Evolutionary conservation across 1,140 invertebrate species (phyloP), one percentile per base, ranked within the genome.

Genomic region (Helicorthomorpha holstii): DNA sequence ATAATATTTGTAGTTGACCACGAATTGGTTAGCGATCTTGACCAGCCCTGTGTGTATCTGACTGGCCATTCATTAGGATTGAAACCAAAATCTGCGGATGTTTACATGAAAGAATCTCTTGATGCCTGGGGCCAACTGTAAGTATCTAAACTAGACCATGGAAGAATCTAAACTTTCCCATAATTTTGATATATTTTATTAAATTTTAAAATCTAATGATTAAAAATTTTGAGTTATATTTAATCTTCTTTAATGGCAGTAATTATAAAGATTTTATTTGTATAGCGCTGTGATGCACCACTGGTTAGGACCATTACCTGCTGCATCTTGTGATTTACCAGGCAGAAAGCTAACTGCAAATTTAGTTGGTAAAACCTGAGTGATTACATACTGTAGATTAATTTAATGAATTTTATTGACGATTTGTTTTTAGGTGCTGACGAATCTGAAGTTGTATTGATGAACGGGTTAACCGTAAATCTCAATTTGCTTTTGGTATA

Each of bases 401-500:
- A n/a, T n/a, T n/a, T 19, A 7, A 41, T 49, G 12, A 49, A 16
- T 27, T 25, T 25, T 38, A 19, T 27, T 45, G 16, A 19, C 25
- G 48, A 21, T 27, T 41, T 2, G 42, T 54, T 58, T 55, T 24
- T 52, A 71, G 70, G 72, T 21, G 71, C 66, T 7, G 58, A 65
- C 42, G 48, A 58, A 14, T 63, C 66, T 4, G 71, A 74, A 58
- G 68, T 77, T 2, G 64, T 64, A 2, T 53, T 75, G n/a, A 74
- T 76, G 72, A 77, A 76, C 60, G 70, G 70, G 2, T 59, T 77
- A 22, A 75, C 74, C 7, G 72, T 76, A 4, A 76, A 76, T 59
- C 59, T 75, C 0, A 74, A 77, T 60, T 54, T 76, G 2, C 53
- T 75, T n/a, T 54, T 75, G 58, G 64, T 70, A 54, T 34, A 34